Evolutionary conservation across 2,113 vertebrate species (phyloP).

Genomic region (Petrocephalus zakoni): DNA sequence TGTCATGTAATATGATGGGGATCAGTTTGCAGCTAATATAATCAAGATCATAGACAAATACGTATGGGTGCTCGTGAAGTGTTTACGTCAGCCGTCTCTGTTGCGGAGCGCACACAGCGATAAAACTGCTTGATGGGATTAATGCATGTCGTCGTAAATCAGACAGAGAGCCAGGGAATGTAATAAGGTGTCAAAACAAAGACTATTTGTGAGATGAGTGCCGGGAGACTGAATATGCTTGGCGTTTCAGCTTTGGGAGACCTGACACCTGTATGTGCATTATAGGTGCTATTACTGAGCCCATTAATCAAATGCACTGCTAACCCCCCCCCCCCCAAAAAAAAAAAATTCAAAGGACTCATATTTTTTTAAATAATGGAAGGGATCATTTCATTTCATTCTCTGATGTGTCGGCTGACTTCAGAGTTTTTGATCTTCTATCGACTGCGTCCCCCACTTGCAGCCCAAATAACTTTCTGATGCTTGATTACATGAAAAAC

Average conservation of each 20-base stretch:
- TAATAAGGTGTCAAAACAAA: background rate
- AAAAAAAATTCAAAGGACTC: background rate
- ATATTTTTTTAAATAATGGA: background rate
- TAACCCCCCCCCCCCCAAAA: background rate
- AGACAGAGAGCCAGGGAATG: background rate
- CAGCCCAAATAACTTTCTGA: background rate
- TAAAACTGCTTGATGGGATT: background rate
- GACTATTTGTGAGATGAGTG: background rate
- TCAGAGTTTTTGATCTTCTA: background rate
- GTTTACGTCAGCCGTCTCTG: background rate
- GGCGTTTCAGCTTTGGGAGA: background rate
- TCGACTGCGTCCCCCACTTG: background rate
- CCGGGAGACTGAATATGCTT: background rate
- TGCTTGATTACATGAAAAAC: background rate
- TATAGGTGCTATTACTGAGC: background rate
- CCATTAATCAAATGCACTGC: background rate
- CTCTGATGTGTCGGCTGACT: background rate
- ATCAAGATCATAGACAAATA: background rate
- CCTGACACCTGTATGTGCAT: background rate
- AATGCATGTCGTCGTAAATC: background rate
- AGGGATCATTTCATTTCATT: background rate
- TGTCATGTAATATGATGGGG: background rate
- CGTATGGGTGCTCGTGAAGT: too few species aligned
- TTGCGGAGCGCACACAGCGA: background rate
- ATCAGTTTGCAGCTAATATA: background rate